phyloP scores from a whole-genome alignment of 2,888 invertebrate genomes.

The Heliconius aoede region DNA sequence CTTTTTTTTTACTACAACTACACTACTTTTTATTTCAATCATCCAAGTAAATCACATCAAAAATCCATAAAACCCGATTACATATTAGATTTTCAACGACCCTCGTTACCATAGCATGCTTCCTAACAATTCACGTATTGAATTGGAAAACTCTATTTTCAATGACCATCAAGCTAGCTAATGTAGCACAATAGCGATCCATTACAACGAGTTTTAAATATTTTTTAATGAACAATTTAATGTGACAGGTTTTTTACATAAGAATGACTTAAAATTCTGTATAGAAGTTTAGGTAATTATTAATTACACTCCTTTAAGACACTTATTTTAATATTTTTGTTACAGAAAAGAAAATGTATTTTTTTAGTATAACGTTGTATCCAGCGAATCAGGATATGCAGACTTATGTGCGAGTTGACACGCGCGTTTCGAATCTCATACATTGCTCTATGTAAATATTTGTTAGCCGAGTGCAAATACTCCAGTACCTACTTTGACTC shows the following conservation, averaged over 20 bases:
- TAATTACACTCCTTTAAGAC: too few relatives aligned
- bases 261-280: not conserved
- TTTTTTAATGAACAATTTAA: not conserved
- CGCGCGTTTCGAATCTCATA: too few relatives aligned
- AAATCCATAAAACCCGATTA: not conserved
- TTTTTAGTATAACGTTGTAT: too few relatives aligned
- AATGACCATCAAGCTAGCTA: not conserved
- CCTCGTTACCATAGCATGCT: not conserved
- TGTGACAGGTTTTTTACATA: not conserved
- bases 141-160: slow-evolving; percentile 13
- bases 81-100: slow-evolving; percentile 3
- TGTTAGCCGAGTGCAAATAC: too few relatives aligned
- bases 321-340: too few relatives aligned
- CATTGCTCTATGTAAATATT: too few relatives aligned
- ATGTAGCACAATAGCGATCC: not conserved
- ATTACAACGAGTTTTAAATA: not conserved
- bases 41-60: not conserved
- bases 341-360: too few relatives aligned
- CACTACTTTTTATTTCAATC: too few relatives aligned
- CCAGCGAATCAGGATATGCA: too few relatives aligned
- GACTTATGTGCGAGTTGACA: too few relatives aligned
- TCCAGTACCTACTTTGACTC: too few relatives aligned
- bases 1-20: too few relatives aligned
- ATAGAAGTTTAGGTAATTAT: not conserved
- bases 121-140: not conserved